phyloP scores from a whole-genome alignment of 2,113 vertebrate species.

The Callocephalon fimbriatum region DNA sequence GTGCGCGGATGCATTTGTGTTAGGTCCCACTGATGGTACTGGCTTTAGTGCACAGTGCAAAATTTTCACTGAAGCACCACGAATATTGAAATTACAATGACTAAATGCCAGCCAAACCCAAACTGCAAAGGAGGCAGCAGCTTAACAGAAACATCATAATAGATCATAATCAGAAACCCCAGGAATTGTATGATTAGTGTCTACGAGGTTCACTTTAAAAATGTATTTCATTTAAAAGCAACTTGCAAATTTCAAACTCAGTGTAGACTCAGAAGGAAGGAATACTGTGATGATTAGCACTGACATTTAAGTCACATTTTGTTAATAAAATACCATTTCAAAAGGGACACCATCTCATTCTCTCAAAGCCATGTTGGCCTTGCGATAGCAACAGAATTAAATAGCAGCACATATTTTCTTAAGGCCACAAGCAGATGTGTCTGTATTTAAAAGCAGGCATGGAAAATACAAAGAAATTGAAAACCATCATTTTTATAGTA shows the following conservation, averaged over 20 bases:
- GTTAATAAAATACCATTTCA: background rate
- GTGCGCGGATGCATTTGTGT: background rate
- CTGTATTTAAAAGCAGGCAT: background rate
- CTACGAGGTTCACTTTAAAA: background rate
- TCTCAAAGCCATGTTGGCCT: background rate
- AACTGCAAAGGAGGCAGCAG: background rate
- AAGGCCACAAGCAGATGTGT: background rate
- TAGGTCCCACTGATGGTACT: background rate
- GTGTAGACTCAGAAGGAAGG: background rate
- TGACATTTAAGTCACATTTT: conserved; percentile 9
- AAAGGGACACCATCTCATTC: background rate
- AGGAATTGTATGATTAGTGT: background rate
- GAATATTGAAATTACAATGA: background rate
- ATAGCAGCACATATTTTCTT: background rate
- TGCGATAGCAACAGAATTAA: background rate
- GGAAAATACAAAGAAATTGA: background rate
- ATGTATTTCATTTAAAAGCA: background rate
- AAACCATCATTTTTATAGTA: background rate
- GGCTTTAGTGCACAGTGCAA: background rate
- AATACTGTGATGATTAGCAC: background rate
- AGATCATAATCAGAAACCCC: background rate
- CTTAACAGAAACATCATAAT: background rate
- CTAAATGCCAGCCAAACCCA: background rate
- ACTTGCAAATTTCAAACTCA: background rate
- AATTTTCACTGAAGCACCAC: background rate